phyloP scores from a whole-genome alignment of 2,888 invertebrate genomes.

The Petrophora chlorosata region DNA sequence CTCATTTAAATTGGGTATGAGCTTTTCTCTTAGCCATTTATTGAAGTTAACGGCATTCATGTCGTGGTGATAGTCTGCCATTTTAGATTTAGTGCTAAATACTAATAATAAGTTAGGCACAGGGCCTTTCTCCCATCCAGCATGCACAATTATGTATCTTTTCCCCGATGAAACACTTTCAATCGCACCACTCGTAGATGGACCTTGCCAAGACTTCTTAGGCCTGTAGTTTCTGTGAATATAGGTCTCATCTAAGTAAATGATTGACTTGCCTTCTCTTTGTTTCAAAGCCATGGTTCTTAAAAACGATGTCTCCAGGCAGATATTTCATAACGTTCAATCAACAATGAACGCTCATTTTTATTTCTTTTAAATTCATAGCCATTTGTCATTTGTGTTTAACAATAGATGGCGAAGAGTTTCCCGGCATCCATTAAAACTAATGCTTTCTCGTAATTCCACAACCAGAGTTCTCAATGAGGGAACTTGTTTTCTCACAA shows the following conservation, averaged over 20 bases:
- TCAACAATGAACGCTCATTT: slow-evolving; percentile 36
- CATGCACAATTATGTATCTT: slow-evolving; percentile 32
- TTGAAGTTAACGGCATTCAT: slow-evolving; percentile 30
- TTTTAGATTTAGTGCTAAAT: slow-evolving; percentile 32
- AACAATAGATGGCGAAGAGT: slow-evolving; percentile 27
- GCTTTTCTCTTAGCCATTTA: slow-evolving; percentile 23
- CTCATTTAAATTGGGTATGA: slow-evolving; percentile 10
- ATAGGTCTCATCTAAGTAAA: slow-evolving; percentile 39
- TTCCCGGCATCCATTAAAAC: slow-evolving; percentile 21
- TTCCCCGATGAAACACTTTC: slow-evolving; percentile 26
- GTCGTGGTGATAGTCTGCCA: slow-evolving; percentile 31
- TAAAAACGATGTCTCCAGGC: slow-evolving; percentile 37
- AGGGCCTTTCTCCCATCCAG: slow-evolving; percentile 29
- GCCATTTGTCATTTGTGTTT: slow-evolving; percentile 18
- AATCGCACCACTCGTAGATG: slow-evolving; percentile 24
- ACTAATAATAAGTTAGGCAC: slow-evolving; percentile 26
- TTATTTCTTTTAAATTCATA: slow-evolving; percentile 35
- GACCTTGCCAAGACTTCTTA: slow-evolving; percentile 31
- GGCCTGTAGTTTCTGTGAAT: slow-evolving; percentile 10
- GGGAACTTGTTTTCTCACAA: slow-evolving; percentile 3
- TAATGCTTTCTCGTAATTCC: slow-evolving; percentile 23
- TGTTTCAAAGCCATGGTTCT: slow-evolving; percentile 23
- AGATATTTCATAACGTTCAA: slow-evolving; percentile 35
- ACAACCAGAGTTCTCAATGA: slow-evolving; percentile 22
- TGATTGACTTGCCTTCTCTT: slow-evolving; percentile 28